These are phyloP conservation scores for Latrodectus geometricus DNA, from an alignment of 1,140 invertebrate genomes.

Conservation along the genomic window DNA sequence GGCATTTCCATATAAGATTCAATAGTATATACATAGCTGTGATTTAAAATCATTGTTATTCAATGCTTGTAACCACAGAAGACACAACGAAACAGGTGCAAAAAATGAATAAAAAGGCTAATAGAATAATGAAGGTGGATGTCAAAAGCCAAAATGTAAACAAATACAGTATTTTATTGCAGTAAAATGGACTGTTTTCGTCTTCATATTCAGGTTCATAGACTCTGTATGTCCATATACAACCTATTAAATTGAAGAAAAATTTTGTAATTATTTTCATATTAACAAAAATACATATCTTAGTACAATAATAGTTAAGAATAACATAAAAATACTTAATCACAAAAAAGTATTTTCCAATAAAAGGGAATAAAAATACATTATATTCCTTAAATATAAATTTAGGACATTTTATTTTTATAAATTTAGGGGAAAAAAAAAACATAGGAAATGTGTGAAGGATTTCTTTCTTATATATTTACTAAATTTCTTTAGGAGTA, in stretches of 20 bases:
- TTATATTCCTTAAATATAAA: not conserved
- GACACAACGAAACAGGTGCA: conserved; percentile 74
- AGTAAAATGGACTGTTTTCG: conserved; percentile 78
- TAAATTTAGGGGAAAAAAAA: no score
- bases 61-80: conserved; percentile 67
- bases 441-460: no score
- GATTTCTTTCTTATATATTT: no score
- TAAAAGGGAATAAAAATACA: not conserved
- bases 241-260: conserved; percentile 69
- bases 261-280: not conserved
- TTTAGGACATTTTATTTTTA: not conserved
- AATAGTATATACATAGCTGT: no score
- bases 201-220: conserved; percentile 80
- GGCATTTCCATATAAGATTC: no score
- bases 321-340: not conserved
- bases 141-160: conserved; percentile 81
- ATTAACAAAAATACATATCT: not conserved
- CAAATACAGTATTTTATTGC: conserved; percentile 81
- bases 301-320: not conserved
- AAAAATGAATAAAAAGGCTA: conserved; percentile 72
- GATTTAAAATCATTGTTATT: conserved; percentile 8
- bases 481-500: no score
- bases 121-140: conserved; percentile 73
- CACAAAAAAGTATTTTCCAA: not conserved
- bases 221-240: conserved; percentile 81